These are phyloP conservation scores for Allolobophora icterica DNA, from an alignment of 2,888 invertebrate genomes.

Conservation along the genomic window DNA sequence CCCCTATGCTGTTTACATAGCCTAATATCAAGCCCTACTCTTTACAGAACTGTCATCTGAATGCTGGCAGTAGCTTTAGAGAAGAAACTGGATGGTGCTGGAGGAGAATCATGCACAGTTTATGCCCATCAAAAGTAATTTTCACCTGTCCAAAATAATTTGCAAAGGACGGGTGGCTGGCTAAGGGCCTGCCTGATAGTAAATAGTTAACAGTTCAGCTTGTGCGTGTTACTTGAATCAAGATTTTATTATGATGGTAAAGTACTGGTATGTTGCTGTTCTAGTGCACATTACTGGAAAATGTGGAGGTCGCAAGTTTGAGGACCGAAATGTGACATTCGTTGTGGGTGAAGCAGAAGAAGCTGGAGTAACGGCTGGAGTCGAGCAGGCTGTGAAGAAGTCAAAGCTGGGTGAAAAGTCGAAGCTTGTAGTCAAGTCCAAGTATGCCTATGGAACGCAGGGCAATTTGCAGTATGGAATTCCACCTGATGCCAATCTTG, in stretches of 20 bases:
- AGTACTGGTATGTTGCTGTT: conserved; percentile 56
- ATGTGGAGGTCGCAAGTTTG: conserved; percentile 75
- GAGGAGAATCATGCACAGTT: no score
- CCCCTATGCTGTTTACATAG: no score
- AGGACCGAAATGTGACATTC: conserved; percentile 83
- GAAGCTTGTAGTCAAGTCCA: conserved; percentile 71
- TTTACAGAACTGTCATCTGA: no score
- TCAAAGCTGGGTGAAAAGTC: conserved; percentile 83
- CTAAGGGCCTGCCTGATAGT: no score
- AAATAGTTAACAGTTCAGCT: neutral
- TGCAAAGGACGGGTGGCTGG: no score
- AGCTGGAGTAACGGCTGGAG: conserved; percentile 77
- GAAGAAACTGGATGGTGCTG: no score
- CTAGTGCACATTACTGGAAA: conserved; percentile 78
- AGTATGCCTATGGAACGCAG: conserved; percentile 79
- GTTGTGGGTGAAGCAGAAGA: conserved; percentile 84
- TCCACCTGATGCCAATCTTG: conserved; percentile 74
- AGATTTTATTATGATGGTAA: neutral
- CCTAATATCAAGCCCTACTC: no score
- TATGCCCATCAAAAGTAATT: no score
- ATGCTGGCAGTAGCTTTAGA: no score
- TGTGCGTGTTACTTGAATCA: neutral
- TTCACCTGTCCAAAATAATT: no score
- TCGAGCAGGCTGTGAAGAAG: conserved; percentile 69
- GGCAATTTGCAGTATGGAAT: conserved; percentile 78